Conservation (phyloP, 64 coral and sea anemone species). For the Anthopleura sola region DNA sequence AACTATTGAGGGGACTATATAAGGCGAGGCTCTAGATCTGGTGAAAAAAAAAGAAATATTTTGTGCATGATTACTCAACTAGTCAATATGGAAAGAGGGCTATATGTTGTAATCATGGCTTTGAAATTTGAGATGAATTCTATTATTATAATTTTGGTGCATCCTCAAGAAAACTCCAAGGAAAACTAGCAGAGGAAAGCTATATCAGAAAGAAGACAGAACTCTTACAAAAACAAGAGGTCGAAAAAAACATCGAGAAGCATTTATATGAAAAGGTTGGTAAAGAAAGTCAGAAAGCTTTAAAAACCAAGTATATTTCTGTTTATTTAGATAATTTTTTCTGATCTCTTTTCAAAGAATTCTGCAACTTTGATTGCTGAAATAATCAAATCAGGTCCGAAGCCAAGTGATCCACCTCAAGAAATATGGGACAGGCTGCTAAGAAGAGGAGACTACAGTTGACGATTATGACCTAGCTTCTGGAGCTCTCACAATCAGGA, state of each 20-base stretch:
- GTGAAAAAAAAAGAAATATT: too few species aligned
- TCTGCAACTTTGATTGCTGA: conserved; percentile 65
- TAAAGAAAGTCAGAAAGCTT: background rate
- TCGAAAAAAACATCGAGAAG: conserved; percentile 51
- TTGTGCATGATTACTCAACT: too few species aligned
- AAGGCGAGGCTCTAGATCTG: too few species aligned
- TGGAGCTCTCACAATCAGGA: background rate
- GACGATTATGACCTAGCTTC: background rate
- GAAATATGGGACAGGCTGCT: conserved; percentile 78
- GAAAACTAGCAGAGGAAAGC: conserved; percentile 3
- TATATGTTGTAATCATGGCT: too few species aligned
- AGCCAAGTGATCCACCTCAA: conserved; percentile 55
- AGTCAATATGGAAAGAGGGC: too few species aligned
- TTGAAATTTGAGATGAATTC: too few species aligned
- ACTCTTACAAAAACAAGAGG: conserved; percentile 24
- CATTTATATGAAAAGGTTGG: conserved; percentile 64
- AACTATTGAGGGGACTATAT: too few species aligned
- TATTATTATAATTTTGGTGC: background rate
- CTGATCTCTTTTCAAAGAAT: conserved; percentile 34
- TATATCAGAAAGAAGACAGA: conserved; percentile 59
- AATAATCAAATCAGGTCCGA: conserved; percentile 72
- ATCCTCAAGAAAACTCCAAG: background rate
- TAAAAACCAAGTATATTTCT: background rate
- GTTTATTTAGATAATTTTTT: background rate
- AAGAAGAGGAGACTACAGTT: conserved; percentile 8